These are phyloP conservation scores for Yoshiicerus persimilis DNA, from an alignment of 1,140 invertebrate species.

Conservation along the genomic window DNA sequence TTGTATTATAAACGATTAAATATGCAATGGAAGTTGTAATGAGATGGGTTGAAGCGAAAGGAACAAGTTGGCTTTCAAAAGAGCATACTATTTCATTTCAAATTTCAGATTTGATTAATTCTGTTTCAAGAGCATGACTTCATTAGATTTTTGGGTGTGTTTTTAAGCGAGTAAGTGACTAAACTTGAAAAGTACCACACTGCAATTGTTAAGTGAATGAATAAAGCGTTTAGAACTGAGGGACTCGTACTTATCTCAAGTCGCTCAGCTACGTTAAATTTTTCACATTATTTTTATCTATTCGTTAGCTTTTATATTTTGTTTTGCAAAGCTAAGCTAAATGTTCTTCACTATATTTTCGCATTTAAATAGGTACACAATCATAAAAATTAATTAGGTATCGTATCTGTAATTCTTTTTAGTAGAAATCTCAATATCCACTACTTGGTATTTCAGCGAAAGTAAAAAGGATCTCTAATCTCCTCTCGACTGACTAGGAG, in stretches of 20 bases:
- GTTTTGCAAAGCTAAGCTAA: no score
- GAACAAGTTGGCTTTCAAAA: background rate
- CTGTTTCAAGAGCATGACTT: conserved; percentile 32
- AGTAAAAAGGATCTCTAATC: no score
- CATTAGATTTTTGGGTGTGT: conserved; percentile 29
- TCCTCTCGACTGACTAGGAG: no score
- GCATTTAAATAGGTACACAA: no score
- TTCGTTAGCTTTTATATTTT: no score
- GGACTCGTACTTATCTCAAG: background rate
- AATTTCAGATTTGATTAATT: conserved; percentile 35
- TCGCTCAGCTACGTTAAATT: no score
- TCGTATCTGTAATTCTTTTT: no score
- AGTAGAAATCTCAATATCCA: no score
- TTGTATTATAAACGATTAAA: background rate
- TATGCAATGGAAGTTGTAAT: background rate
- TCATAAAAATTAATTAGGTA: no score
- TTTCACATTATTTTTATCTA: no score
- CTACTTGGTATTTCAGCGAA: no score
- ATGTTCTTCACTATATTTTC: no score
- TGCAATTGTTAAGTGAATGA: background rate
- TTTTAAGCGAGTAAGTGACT: background rate
- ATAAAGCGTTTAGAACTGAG: background rate
- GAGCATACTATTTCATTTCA: background rate
- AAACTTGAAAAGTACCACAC: background rate
- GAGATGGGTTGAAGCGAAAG: background rate